These are phyloP conservation scores for Oxytorus armatus DNA, from an alignment of 2,888 invertebrate genomes.

Conservation along the genomic window DNA sequence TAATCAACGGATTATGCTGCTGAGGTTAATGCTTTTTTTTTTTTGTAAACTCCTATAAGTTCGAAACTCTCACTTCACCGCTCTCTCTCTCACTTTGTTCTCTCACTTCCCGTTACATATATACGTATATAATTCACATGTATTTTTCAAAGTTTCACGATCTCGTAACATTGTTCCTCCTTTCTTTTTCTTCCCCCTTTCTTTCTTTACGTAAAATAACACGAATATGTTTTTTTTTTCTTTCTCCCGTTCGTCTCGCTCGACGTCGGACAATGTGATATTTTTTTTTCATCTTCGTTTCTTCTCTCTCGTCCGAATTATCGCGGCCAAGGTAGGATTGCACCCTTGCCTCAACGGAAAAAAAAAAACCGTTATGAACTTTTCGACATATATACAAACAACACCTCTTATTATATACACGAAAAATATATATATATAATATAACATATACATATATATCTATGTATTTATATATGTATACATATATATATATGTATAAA, in stretches of 20 bases:
- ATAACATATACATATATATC: constrained; percentile 69
- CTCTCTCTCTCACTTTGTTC: constrained; percentile 7
- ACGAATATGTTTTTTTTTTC: constrained; percentile 39
- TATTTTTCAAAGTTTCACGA: constrained; percentile 43
- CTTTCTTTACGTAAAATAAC: constrained; percentile 56
- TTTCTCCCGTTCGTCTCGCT: constrained; percentile 18
- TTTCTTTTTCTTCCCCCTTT: constrained; percentile 21
- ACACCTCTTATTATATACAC: constrained; percentile 83
- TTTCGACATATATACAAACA: constrained; percentile 83
- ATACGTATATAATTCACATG: constrained; percentile 19
- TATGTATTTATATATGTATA: constrained; percentile 70
- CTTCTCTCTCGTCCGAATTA: constrained; percentile 65
- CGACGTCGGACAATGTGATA: constrained; percentile 35
- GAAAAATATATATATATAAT: constrained; percentile 78
- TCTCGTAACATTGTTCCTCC: constrained; percentile 40
- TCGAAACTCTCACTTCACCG: constrained; percentile 18
- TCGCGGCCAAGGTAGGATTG: constrained; percentile 61
- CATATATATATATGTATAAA: constrained; percentile 79
- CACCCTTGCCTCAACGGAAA: constrained; percentile 73
- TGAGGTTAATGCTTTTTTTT: constrained; percentile 61
- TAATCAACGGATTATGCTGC: constrained; percentile 83
- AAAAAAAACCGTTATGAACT: constrained; percentile 76
- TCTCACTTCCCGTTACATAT: constrained; percentile 34
- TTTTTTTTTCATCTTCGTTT: no score
- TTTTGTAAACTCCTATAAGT: constrained; percentile 29